phyloP scores from a whole-genome alignment of 2,888 invertebrate species.

The Aphrophora alni region DNA sequence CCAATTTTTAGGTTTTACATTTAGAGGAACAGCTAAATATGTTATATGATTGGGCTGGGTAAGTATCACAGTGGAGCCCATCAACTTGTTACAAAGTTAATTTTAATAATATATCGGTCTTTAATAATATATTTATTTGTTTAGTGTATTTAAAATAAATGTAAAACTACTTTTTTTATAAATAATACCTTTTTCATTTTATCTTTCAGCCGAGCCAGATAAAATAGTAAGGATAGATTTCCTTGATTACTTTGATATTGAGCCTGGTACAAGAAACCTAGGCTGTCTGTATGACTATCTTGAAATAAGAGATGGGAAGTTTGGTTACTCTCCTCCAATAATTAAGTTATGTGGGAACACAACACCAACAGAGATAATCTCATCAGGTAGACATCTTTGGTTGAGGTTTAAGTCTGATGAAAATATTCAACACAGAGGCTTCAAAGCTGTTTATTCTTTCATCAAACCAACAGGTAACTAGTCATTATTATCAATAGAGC shows the following conservation, averaged over 20 bases:
- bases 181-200: background rate
- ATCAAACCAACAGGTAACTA: slow-evolving; percentile 66
- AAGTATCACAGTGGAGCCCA: no score
- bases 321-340: slow-evolving; percentile 71
- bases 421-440: slow-evolving; percentile 79
- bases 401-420: slow-evolving; percentile 81
- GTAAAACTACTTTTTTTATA: no score
- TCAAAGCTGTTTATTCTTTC: slow-evolving; percentile 76
- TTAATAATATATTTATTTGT: no score
- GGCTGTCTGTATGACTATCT: slow-evolving; percentile 78
- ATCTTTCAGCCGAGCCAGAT: slow-evolving; percentile 64
- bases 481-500: no score
- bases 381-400: slow-evolving; percentile 78
- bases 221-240: slow-evolving; percentile 77
- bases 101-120: no score
- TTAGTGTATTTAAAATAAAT: no score
- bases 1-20: no score
- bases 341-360: slow-evolving; percentile 60
- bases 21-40: no score
- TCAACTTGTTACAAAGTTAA: no score
- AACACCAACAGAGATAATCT: slow-evolving; percentile 62
- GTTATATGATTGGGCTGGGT: no score
- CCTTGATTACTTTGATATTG: slow-evolving; percentile 77
- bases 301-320: slow-evolving; percentile 81
- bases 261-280: slow-evolving; percentile 61